Conservation (phyloP, 2,888 invertebrate genomes). For the Hemaris fuciformis region DNA sequence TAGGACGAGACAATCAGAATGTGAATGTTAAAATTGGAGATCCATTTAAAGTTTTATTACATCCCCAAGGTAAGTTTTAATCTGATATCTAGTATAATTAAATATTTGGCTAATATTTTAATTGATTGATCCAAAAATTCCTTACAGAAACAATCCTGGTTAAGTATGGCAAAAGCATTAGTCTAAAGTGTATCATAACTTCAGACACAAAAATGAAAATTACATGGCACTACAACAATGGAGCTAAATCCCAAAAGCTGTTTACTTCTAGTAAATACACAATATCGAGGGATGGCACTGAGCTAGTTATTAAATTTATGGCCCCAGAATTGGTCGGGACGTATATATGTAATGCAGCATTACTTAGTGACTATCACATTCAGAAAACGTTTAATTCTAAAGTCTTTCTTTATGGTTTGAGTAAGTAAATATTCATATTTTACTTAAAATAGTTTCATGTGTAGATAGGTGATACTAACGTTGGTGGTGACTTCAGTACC, state of each 20-base stretch:
- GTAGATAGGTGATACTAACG: no score
- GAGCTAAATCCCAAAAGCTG: not conserved
- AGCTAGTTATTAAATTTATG: conserved; percentile 20
- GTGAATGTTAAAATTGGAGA: conserved; percentile 7
- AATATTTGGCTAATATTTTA: not conserved
- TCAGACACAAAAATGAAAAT: conserved; percentile 19
- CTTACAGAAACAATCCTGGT: conserved; percentile 13
- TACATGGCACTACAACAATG: conserved; percentile 19
- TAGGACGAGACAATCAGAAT: not conserved
- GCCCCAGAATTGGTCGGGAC: conserved; percentile 18
- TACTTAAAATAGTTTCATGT: no score
- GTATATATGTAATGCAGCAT: conserved; percentile 21
- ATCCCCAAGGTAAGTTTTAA: conserved; percentile 17
- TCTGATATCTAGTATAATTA: not conserved
- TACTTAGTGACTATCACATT: not conserved
- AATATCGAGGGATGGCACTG: conserved; percentile 17
- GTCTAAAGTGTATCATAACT: conserved; percentile 19
- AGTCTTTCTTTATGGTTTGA: not conserved
- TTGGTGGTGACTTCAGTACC: no score
- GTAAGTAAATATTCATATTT: not conserved
- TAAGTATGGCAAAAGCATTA: conserved; percentile 16
- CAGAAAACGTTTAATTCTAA: not conserved
- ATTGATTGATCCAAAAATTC: not conserved
- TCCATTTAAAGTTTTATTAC: conserved; percentile 11
- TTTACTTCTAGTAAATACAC: conserved; percentile 15